Conservation (phyloP, 2,797 vertebrate genomes). For the Tapirus indicus region DNA sequence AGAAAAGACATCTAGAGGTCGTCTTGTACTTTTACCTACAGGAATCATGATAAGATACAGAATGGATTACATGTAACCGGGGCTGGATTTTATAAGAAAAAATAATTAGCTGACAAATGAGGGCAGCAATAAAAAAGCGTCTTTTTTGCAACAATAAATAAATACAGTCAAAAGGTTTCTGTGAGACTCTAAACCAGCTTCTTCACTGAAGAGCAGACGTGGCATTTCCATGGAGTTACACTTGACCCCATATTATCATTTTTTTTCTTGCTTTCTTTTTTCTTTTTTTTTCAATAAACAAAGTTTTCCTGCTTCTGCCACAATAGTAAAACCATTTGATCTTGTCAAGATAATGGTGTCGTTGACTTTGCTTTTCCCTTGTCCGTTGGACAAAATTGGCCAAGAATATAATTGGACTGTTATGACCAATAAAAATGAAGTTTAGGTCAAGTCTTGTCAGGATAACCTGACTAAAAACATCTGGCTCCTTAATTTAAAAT, state of each 20-base stretch:
- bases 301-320: slow-evolving; percentile 90
- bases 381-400: slow-evolving; percentile 93
- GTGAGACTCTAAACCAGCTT: slow-evolving; percentile 92
- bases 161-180: slow-evolving; percentile 92
- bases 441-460: slow-evolving; percentile 91
- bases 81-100: slow-evolving; percentile 90
- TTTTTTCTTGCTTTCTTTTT: slow-evolving; percentile 87
- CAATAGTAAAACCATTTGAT: slow-evolving; percentile 90
- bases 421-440: slow-evolving; percentile 90
- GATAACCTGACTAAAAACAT: slow-evolving; percentile 90
- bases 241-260: slow-evolving; percentile 90
- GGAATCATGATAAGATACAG: slow-evolving; percentile 92
- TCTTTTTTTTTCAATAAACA: slow-evolving; percentile 87
- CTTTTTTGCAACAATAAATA: slow-evolving; percentile 94
- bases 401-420: slow-evolving; percentile 89
- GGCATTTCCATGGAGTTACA: slow-evolving; percentile 91
- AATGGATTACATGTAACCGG: slow-evolving; percentile 89
- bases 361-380: slow-evolving; percentile 90
- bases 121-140: slow-evolving; percentile 93
- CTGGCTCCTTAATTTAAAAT: slow-evolving; percentile 91
- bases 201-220: slow-evolving; percentile 92
- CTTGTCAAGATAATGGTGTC: slow-evolving; percentile 91
- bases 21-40: slow-evolving; percentile 92
- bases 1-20: slow-evolving; percentile 93
- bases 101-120: slow-evolving; percentile 93